phyloP scores from a whole-genome alignment of 2,888 invertebrate species.

The Pseudococcus jackbeardsleyi region DNA sequence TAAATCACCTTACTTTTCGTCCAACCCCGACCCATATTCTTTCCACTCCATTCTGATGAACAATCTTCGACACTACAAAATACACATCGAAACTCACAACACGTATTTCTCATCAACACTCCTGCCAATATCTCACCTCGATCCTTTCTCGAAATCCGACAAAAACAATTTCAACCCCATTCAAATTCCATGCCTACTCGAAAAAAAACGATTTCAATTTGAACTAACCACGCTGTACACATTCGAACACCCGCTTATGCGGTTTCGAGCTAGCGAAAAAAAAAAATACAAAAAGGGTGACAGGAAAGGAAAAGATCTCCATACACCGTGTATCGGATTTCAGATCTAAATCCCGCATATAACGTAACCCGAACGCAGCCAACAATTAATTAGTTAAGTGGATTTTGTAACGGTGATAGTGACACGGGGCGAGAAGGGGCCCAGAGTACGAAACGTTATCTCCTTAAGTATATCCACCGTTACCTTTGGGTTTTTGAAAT shows the following conservation, averaged over 20 bases:
- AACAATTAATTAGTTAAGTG: slow-evolving; percentile 44
- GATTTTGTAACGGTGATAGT: slow-evolving; percentile 15
- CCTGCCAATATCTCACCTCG: no score
- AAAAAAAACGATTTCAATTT: neutral
- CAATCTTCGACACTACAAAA: no score
- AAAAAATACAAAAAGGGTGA: neutral
- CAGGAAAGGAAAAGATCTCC: neutral
- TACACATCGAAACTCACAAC: no score
- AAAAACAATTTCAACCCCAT: neutral
- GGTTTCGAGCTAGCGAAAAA: neutral
- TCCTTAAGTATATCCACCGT: neutral
- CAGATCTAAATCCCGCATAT: slow-evolving; percentile 34
- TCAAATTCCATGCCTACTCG: neutral
- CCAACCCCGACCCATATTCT: no score
- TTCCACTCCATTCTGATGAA: no score
- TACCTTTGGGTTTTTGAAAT: slow-evolving; percentile 15
- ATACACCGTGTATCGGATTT: neutral
- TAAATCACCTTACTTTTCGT: no score
- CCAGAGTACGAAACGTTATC: neutral
- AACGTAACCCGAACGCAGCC: slow-evolving; percentile 21
- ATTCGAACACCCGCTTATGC: neutral
- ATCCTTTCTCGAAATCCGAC: neutral
- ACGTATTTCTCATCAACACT: no score
- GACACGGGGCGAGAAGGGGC: neutral
- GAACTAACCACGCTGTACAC: neutral